Conservation (phyloP, 2,113 vertebrate species). For the Pseudopodoces humilis region DNA sequence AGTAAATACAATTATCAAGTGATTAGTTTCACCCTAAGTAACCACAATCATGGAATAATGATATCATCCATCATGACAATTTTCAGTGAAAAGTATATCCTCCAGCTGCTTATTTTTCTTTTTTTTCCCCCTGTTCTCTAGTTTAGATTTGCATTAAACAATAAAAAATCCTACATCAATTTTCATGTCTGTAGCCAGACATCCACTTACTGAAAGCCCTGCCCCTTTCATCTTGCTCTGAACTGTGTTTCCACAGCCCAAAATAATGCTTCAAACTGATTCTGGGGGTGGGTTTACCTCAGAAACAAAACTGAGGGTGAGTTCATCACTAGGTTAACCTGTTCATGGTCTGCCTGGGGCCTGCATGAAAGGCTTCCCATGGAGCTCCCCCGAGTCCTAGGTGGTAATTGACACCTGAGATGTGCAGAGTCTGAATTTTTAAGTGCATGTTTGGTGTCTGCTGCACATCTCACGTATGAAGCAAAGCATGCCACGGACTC, state of each 20-base stretch:
- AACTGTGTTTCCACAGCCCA: background rate
- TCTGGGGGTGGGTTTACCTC: background rate
- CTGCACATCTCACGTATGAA: background rate
- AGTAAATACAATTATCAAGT: background rate
- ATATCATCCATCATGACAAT: background rate
- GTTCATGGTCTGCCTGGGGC: background rate
- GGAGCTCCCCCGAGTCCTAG: background rate
- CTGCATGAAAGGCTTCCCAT: conserved; percentile 12
- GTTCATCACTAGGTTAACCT: background rate
- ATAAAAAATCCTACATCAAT: background rate
- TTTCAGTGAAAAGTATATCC: background rate
- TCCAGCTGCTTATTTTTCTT: background rate
- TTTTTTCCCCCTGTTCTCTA: background rate
- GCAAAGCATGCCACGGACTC: background rate
- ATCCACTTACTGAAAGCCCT: background rate
- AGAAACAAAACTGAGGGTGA: background rate
- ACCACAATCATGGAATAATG: background rate
- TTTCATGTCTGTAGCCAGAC: background rate
- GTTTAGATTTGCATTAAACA: background rate
- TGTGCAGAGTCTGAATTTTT: background rate
- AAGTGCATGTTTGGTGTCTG: background rate
- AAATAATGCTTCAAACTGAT: background rate
- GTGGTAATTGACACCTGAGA: background rate
- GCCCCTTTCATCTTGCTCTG: background rate
- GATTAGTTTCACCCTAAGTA: background rate